Conservation (phyloP, 2,888 invertebrate species). For the Ennomos erosarius region DNA sequence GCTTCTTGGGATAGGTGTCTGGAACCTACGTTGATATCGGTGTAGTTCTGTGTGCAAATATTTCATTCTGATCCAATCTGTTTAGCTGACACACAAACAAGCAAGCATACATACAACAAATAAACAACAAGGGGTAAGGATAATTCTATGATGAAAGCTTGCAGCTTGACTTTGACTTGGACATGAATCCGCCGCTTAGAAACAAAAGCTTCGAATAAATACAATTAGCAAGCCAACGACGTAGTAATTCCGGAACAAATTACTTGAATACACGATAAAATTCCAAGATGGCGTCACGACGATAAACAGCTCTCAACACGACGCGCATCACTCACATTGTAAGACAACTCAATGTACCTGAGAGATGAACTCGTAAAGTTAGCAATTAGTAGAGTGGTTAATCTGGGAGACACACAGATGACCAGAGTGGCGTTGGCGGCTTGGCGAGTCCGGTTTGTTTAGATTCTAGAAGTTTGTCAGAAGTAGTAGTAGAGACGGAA, state of each 20-base stretch:
- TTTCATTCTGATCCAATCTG: too few species aligned
- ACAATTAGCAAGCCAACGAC: conserved; percentile 28
- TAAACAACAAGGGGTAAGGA: too few species aligned
- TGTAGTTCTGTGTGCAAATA: too few species aligned
- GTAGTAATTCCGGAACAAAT: conserved; percentile 31
- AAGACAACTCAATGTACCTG: conserved; percentile 63
- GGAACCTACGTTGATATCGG: too few species aligned
- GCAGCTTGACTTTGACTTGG: too few species aligned
- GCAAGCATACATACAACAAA: too few species aligned
- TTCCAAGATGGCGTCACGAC: conserved; percentile 49
- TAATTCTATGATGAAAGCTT: too few species aligned
- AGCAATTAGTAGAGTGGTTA: conserved; percentile 64
- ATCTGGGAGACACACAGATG: conserved; percentile 49
- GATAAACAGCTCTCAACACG: conserved; percentile 49
- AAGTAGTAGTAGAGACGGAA: too few species aligned
- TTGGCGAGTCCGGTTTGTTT: too few species aligned
- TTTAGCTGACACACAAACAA: too few species aligned
- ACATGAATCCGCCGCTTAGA: conserved; percentile 3
- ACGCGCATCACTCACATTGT: conserved; percentile 52
- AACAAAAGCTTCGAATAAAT: conserved; percentile 15
- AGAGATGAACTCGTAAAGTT: conserved; percentile 61
- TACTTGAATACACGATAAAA: conserved; percentile 28
- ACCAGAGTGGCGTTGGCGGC: neutral
- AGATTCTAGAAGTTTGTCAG: too few species aligned
- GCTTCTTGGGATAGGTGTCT: too few species aligned